A percentile compares a stretch with the other conserved stretches of the same genome.
These are phyloP conservation scores for Nephotettix cincticeps DNA, from an alignment of 1,140 invertebrate genomes.

Conservation along the genomic window DNA sequence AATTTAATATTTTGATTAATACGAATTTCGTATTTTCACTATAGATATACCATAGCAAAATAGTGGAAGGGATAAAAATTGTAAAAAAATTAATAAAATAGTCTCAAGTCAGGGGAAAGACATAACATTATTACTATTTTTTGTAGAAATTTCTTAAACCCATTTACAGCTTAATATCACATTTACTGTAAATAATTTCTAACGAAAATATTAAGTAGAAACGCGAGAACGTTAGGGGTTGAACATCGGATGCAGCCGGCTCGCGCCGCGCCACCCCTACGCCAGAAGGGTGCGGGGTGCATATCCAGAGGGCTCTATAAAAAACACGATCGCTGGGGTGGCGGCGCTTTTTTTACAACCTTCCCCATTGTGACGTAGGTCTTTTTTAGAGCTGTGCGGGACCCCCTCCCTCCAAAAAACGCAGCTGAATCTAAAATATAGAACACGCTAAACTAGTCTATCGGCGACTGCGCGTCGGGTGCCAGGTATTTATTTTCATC, in stretches of 20 bases:
- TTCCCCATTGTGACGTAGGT: conserved; percentile 14
- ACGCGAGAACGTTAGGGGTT: not conserved
- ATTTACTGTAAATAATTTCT: not conserved
- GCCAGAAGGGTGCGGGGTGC: conserved; percentile 11
- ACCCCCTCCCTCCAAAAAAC: conserved; percentile 16
- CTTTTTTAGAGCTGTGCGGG: conserved; percentile 7
- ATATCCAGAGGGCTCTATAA: conserved; percentile 16
- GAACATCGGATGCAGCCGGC: not conserved
- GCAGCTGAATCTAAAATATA: conserved; percentile 21
- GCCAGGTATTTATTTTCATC: conserved; percentile 8
- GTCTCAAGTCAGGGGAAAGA: too few species aligned
- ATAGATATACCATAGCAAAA: too few species aligned
- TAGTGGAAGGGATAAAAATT: too few species aligned
- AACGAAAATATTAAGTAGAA: not conserved
- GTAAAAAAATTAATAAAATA: too few species aligned
- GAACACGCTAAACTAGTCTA: not conserved
- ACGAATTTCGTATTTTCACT: too few species aligned
- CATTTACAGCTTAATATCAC: not conserved
- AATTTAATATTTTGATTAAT: too few species aligned
- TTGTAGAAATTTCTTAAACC: not conserved
- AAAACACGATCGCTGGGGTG: conserved; percentile 19
- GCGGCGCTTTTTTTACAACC: conserved; percentile 22
- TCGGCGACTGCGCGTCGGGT: not conserved
- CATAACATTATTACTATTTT: not conserved
- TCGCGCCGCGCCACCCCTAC: not conserved